Conservation (phyloP, 2,113 vertebrate species). For the Loxodonta africana region DNA sequence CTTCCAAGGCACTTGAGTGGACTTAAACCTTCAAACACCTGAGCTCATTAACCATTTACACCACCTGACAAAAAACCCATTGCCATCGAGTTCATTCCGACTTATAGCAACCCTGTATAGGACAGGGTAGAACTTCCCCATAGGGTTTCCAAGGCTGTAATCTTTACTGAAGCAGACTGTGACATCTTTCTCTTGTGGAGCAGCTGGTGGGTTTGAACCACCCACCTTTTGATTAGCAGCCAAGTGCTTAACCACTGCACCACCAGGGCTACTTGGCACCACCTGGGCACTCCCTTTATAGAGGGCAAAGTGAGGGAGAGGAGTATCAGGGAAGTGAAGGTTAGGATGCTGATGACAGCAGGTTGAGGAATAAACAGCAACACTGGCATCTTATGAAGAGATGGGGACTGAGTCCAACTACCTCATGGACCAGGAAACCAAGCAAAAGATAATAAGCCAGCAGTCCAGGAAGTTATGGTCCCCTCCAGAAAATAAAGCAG, state of each 20-base stretch:
- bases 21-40: neutral
- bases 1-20: neutral
- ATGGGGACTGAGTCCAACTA: neutral
- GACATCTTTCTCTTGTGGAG: too few species aligned
- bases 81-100: neutral
- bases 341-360: accelerated
- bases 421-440: neutral
- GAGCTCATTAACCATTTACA: neutral
- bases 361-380: neutral
- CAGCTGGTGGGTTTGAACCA: neutral
- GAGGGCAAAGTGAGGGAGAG: neutral
- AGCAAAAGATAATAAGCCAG: neutral
- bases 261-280: neutral
- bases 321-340: neutral
- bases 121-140: neutral
- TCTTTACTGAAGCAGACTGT: neutral
- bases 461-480: neutral
- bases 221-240: neutral
- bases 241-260: neutral
- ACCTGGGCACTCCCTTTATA: neutral
- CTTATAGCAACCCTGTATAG: neutral
- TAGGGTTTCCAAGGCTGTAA: neutral
- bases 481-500: conserved; percentile 27
- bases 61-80: neutral
- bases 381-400: neutral